Evolutionary conservation across 2,888 invertebrate genomes (phyloP).

Genomic region (Punctoribates punctum): DNA sequence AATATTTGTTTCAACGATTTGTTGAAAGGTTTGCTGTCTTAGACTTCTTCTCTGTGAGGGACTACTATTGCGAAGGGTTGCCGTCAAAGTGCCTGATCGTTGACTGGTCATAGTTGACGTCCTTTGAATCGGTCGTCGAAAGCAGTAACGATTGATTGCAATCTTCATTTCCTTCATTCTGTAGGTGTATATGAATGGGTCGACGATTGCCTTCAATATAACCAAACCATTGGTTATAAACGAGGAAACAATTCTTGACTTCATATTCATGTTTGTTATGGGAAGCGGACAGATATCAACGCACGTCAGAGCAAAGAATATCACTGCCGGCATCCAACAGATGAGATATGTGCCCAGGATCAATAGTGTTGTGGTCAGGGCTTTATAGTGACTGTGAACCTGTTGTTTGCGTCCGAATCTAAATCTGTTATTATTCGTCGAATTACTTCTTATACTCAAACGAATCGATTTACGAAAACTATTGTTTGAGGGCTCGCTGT

Average conservation of each 20-base stretch:
- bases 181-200: slow-evolving; percentile 65
- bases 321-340: slow-evolving; percentile 63
- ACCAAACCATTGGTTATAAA: slow-evolving; percentile 59
- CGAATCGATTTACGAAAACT: neutral
- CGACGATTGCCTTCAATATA: slow-evolving; percentile 62
- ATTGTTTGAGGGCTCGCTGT: neutral
- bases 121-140: neutral
- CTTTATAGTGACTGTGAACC: slow-evolving; percentile 35
- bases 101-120: neutral
- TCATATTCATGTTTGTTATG: slow-evolving; percentile 47
- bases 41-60: neutral
- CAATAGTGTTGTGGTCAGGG: slow-evolving; percentile 43
- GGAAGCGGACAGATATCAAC: slow-evolving; percentile 55
- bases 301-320: slow-evolving; percentile 61
- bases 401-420: neutral
- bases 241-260: slow-evolving; percentile 45
- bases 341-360: slow-evolving; percentile 60
- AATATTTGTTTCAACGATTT: neutral
- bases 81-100: neutral
- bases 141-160: slow-evolving; percentile 46
- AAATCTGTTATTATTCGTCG: neutral
- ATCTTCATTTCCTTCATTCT: slow-evolving; percentile 63
- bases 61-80: neutral
- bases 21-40: neutral
- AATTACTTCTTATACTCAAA: neutral